These are phyloP conservation scores for Polyploca ridens DNA, from an alignment of 2,888 invertebrate species.

Conservation along the genomic window DNA sequence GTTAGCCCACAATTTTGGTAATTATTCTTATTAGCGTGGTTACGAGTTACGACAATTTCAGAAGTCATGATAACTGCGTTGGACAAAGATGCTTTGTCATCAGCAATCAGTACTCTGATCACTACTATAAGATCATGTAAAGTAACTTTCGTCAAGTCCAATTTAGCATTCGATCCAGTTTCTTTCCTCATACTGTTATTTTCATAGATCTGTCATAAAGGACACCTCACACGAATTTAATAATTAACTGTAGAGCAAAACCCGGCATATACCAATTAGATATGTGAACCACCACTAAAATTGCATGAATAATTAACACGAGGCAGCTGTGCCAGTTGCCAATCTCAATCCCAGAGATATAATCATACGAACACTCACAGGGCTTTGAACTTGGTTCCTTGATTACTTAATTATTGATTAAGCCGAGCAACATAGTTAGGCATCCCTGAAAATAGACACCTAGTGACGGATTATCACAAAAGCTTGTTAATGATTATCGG, in stretches of 20 bases:
- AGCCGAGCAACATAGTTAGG: neutral
- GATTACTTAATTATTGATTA: neutral
- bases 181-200: too few relatives aligned
- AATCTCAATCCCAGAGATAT: neutral
- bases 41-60: too few relatives aligned
- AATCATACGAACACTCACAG: neutral
- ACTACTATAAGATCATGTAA: too few relatives aligned
- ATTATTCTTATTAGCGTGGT: too few relatives aligned
- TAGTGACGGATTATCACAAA: neutral
- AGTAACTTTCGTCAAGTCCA: too few relatives aligned
- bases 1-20: too few relatives aligned
- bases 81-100: too few relatives aligned
- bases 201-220: too few relatives aligned
- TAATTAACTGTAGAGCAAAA: neutral
- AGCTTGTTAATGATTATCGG: neutral
- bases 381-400: neutral
- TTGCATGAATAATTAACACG: constrained; percentile 2
- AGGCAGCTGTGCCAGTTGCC: neutral
- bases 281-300: neutral
- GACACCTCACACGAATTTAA: too few relatives aligned
- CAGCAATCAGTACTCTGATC: too few relatives aligned
- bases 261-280: neutral
- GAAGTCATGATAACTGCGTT: too few relatives aligned
- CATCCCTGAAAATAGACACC: neutral
- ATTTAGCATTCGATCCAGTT: too few relatives aligned